Conservation (phyloP, 2,113 vertebrate genomes). For the Ophiodon elongatus region DNA sequence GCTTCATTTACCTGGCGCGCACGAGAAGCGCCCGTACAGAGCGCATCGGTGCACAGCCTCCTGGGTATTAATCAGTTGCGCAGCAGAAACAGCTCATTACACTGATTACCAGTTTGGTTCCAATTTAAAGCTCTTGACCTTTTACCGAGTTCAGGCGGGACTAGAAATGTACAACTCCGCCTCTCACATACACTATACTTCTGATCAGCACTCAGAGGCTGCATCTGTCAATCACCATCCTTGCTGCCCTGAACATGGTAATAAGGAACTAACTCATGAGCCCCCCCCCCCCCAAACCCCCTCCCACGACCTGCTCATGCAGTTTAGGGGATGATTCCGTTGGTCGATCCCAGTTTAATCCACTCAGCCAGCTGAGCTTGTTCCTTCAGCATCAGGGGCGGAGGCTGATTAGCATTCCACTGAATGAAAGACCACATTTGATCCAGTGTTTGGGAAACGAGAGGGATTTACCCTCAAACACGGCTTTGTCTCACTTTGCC, state of each 20-base stretch:
- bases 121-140: neutral
- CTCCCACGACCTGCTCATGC: neutral
- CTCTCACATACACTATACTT: neutral
- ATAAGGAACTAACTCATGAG: neutral
- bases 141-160: neutral
- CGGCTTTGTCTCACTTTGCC: conserved; percentile 30
- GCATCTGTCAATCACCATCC: conserved; percentile 22
- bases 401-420: conserved; percentile 59
- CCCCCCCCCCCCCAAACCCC: neutral
- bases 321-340: conserved; percentile 34
- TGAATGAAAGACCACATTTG: conserved; percentile 42
- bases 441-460: conserved; percentile 4
- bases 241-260: neutral
- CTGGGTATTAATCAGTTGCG: too few species aligned
- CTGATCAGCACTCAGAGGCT: neutral
- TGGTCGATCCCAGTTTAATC: conserved; percentile 38
- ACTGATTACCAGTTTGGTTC: neutral
- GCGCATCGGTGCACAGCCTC: too few species aligned
- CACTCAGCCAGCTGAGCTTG: conserved; percentile 38
- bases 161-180: neutral
- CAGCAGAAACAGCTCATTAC: neutral
- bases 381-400: conserved; percentile 20
- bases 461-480: conserved; percentile 46
- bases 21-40: too few species aligned
- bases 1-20: too few species aligned